phyloP scores from a whole-genome alignment of 1,140 invertebrate species.

The Charaxes varanes region DNA sequence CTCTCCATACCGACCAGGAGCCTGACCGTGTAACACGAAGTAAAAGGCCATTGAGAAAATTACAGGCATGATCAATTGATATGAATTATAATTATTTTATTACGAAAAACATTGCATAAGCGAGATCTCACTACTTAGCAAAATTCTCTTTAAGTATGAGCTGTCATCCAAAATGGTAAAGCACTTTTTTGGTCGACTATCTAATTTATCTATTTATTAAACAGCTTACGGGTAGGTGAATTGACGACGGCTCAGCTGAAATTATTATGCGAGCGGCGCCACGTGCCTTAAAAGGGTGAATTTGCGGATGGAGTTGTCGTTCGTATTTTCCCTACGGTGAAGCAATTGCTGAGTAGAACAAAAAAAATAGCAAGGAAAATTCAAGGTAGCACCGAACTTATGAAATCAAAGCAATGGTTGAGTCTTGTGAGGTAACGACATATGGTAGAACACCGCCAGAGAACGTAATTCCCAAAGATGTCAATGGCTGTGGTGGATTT shows the following conservation, averaged over 20 bases:
- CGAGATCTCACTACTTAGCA: no score
- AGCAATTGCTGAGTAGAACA: background rate
- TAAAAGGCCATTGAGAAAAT: no score
- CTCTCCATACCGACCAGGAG: slow-evolving; percentile 11
- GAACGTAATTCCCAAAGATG: slow-evolving; percentile 20
- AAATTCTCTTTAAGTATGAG: no score
- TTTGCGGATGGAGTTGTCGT: slow-evolving; percentile 25
- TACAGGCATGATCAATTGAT: background rate
- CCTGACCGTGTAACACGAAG: slow-evolving; percentile 11
- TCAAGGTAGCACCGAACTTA: background rate
- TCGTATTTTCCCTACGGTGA: slow-evolving; percentile 21
- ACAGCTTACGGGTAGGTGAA: slow-evolving; percentile 19
- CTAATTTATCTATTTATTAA: no score
- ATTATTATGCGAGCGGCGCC: slow-evolving; percentile 17
- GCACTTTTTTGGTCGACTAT: no score
- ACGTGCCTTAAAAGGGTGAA: slow-evolving; percentile 15
- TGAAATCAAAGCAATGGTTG: slow-evolving; percentile 20
- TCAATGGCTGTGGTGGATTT: slow-evolving; percentile 23
- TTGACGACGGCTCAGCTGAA: slow-evolving; percentile 14
- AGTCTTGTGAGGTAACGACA: slow-evolving; percentile 19
- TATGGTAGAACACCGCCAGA: slow-evolving; percentile 20
- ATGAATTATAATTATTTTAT: no score
- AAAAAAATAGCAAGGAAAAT: slow-evolving; percentile 10
- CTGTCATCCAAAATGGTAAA: no score
- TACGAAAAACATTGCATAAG: no score